Conservation (phyloP, 1,140 invertebrate genomes). For the Microplitis mediator region DNA sequence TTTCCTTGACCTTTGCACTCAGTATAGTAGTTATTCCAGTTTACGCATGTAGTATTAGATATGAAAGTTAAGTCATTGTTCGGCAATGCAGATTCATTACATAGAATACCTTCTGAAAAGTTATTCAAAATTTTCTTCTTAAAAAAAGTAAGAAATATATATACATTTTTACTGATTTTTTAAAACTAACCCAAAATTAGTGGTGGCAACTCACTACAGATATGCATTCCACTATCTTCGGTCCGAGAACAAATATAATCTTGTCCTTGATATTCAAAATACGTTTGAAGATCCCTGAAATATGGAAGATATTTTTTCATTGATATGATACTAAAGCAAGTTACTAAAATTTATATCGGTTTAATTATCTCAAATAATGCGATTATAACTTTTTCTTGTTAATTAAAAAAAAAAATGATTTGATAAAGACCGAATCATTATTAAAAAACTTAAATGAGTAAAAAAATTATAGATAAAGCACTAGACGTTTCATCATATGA, state of each 20-base stretch:
- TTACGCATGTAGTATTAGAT: conserved; percentile 80
- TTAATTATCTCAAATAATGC: too few relatives aligned
- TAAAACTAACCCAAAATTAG: conserved; percentile 61
- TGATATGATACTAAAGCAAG: too few relatives aligned
- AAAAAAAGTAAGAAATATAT: too few relatives aligned
- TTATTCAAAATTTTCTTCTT: neutral
- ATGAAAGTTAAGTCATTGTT: conserved; percentile 59
- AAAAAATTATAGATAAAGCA: too few relatives aligned
- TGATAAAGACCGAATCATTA: too few relatives aligned
- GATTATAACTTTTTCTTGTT: too few relatives aligned
- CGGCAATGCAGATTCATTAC: conserved; percentile 63
- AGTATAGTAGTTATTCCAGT: conserved; percentile 99
- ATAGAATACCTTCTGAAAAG: conserved; percentile 64
- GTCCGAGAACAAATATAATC: conserved; percentile 97
- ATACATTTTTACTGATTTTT: too few relatives aligned
- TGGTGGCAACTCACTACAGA: conserved; percentile 85
- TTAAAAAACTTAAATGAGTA: too few relatives aligned
- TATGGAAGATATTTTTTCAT: too few relatives aligned
- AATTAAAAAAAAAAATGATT: too few relatives aligned
- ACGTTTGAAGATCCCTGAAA: conserved; percentile 71
- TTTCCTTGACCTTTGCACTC: conserved; percentile 88
- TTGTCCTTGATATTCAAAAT: conserved; percentile 86
- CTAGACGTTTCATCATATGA: too few relatives aligned
- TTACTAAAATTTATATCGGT: too few relatives aligned
- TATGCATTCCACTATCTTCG: conserved; percentile 94